Conservation (phyloP, 2,113 vertebrate genomes). For the Mastomys natalensis region DNA sequence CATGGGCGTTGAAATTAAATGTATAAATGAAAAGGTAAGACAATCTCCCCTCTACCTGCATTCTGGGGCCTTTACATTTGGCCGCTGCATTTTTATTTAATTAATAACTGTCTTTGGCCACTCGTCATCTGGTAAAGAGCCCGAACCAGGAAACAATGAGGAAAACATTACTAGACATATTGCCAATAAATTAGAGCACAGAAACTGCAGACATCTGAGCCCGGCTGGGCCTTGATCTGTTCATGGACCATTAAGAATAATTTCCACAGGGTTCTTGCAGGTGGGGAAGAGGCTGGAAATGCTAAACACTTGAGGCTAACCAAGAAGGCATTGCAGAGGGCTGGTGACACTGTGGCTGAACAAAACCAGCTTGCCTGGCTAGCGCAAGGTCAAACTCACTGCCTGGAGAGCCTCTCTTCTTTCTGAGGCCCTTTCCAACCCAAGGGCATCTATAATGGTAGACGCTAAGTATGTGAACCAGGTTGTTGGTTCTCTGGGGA, state of each 20-base stretch:
- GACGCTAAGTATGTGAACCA: no score
- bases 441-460: rapidly evolving
- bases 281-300: conserved; percentile 51
- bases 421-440: neutral
- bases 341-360: neutral
- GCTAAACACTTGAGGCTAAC: neutral
- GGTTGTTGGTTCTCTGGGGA: neutral
- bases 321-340: neutral
- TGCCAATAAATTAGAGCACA: conserved; percentile 30
- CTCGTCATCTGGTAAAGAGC: conserved; percentile 67
- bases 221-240: conserved; percentile 57
- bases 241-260: conserved; percentile 59
- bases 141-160: conserved; percentile 55
- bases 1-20: conserved; percentile 48
- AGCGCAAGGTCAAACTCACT: neutral
- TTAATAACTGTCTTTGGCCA: conserved; percentile 71
- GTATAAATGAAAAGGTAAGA: conserved; percentile 29
- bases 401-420: rapidly evolving
- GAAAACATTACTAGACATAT: conserved; percentile 67
- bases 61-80: conserved; percentile 50
- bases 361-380: no score
- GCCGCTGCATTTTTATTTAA: conserved; percentile 66
- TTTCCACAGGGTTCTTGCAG: conserved; percentile 65
- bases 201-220: conserved; percentile 60
- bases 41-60: neutral